phyloP scores from a whole-genome alignment of 2,797 vertebrate species.

The Chloroceryle inda region DNA sequence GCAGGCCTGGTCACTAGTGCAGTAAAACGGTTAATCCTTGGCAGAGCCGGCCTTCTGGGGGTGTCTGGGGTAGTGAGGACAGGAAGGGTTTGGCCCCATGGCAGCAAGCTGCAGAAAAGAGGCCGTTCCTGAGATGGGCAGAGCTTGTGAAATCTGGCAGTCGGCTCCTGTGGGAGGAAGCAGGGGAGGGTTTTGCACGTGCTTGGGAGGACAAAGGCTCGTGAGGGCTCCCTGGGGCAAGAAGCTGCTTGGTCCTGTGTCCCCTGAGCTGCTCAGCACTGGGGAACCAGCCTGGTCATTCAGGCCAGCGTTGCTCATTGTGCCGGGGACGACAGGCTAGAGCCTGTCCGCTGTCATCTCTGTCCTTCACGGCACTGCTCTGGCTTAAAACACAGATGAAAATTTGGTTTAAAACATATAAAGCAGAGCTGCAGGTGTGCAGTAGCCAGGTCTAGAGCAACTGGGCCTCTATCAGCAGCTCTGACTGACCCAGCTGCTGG shows the following conservation, averaged over 20 bases:
- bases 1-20: neutral
- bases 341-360: neutral
- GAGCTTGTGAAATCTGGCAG: neutral
- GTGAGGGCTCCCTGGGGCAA: neutral
- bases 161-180: neutral
- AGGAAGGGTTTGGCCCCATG: neutral
- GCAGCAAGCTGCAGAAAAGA: neutral
- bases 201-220: neutral
- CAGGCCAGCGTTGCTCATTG: rapidly evolving
- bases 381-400: neutral
- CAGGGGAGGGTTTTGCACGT: neutral
- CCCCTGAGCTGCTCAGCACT: neutral
- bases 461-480: neutral
- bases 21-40: neutral
- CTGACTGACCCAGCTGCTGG: neutral
- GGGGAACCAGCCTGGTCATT: neutral
- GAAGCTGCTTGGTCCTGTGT: neutral
- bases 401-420: neutral
- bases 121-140: neutral
- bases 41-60: rapidly evolving
- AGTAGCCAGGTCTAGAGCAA: neutral
- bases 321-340: rapidly evolving
- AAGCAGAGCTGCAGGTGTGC: neutral
- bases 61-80: neutral
- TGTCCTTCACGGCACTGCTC: neutral